Percentiles rank a stretch among this genome's conserved stretches.
Conservation (phyloP, 2,113 vertebrate species). For the Antechinus flavipes region DNA sequence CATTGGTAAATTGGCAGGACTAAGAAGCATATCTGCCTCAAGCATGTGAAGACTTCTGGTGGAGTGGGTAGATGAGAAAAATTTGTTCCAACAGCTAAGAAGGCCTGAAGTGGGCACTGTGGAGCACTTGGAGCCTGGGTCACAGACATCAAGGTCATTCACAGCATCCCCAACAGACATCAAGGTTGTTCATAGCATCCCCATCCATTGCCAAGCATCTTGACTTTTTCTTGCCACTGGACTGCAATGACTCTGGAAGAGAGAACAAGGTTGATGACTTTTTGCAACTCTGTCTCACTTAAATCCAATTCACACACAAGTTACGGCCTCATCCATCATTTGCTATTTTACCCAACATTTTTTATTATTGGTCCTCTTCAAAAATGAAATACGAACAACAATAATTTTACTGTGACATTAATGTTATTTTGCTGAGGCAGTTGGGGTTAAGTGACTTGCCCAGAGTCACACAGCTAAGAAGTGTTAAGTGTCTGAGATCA, state of each 20-base stretch:
- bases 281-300: neutral
- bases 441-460: no score
- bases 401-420: no score
- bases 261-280: neutral
- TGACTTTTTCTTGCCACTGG: neutral
- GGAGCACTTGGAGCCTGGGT: no score
- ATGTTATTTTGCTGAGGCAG: neutral
- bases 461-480: no score
- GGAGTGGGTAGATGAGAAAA: no score
- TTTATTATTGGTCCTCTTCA: neutral
- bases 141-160: neutral
- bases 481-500: no score
- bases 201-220: neutral
- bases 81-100: no score
- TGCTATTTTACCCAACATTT: neutral
- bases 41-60: no score
- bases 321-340: neutral
- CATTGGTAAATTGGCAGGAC: no score
- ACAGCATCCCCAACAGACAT: neutral
- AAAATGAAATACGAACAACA: neutral
- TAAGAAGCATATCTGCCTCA: no score
- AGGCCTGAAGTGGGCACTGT: no score
- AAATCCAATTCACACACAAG: neutral
- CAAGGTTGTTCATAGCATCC: neutral
- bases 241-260: neutral